phyloP scores from a whole-genome alignment of 2,888 invertebrate genomes.

The Drosophila setosimentum region DNA sequence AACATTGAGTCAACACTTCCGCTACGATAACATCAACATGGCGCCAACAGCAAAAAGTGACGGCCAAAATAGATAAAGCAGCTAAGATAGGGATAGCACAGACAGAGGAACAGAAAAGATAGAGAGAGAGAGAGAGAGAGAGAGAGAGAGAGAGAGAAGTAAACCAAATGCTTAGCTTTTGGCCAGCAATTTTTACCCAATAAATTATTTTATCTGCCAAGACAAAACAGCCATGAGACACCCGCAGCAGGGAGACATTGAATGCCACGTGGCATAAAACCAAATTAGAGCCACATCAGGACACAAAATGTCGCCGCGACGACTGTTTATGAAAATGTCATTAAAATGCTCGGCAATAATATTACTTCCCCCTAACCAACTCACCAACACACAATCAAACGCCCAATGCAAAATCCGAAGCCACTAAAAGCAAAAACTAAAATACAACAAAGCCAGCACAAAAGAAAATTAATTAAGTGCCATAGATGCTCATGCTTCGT shows the following conservation, averaged over 20 bases:
- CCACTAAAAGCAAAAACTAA: constrained; percentile 38
- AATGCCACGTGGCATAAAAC: constrained; percentile 68
- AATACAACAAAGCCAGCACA: constrained; percentile 25
- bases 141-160: not conserved
- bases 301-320: constrained; percentile 41
- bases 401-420: constrained; percentile 8
- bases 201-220: constrained; percentile 73
- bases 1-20: constrained; percentile 81
- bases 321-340: constrained; percentile 73
- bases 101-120: not conserved
- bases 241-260: constrained; percentile 24
- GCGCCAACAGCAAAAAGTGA: constrained; percentile 72
- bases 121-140: not conserved
- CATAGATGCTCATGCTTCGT: constrained; percentile 20
- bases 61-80: constrained; percentile 72
- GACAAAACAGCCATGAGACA: constrained; percentile 27
- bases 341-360: constrained; percentile 64
- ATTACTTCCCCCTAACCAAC: constrained; percentile 11
- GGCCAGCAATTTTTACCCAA: constrained; percentile 76
- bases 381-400: constrained; percentile 28
- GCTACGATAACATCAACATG: constrained; percentile 78
- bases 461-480: constrained; percentile 61
- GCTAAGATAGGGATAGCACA: constrained; percentile 55
- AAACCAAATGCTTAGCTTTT: constrained; percentile 62
- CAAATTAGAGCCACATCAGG: constrained; percentile 62